A percentile compares a stretch with the other conserved stretches of the same genome.
These are phyloP conservation scores for Chascanopsetta lugubris DNA, from an alignment of 2,113 vertebrate species.

Conservation along the genomic window DNA sequence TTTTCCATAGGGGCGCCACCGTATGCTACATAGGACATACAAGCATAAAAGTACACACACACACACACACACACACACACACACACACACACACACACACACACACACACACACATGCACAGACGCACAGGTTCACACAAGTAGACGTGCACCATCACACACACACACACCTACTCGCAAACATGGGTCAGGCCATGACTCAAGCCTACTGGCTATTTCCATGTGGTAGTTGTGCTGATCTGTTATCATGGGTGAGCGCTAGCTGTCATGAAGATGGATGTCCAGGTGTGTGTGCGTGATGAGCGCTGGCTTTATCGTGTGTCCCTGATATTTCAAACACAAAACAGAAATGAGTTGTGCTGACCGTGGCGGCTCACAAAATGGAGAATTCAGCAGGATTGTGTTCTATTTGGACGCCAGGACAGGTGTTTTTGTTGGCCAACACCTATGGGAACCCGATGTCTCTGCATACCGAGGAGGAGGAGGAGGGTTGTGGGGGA, in stretches of 20 bases:
- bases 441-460: conserved; percentile 39
- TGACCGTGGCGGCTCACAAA: conserved; percentile 26
- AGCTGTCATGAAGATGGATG: conserved; percentile 58
- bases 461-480: conserved; percentile 15
- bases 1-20: conserved; percentile 74
- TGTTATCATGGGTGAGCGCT: conserved; percentile 34
- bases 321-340: conserved; percentile 16
- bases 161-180: conserved; percentile 21
- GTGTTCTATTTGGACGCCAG: background rate
- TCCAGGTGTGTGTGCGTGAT: background rate
- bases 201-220: conserved; percentile 55
- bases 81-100: conserved; percentile 18
- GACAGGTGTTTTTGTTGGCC: conserved; percentile 47
- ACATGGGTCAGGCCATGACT: conserved; percentile 31
- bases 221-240: conserved; percentile 54
- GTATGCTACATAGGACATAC: conserved; percentile 21
- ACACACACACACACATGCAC: conserved; percentile 1
- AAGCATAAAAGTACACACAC: conserved; percentile 19
- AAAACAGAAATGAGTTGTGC: conserved; percentile 41
- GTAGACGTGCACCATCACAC: too few species aligned
- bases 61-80: conserved; percentile 26
- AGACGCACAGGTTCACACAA: background rate
- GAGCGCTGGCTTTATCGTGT: conserved; percentile 16
- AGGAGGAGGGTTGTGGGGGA: background rate
- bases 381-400: conserved; percentile 44